Evolutionary conservation across 2,797 vertebrate genomes (phyloP), one percentile per base, ranked within the genome.

Genomic region (Pseudochromis fuscus): DNA sequence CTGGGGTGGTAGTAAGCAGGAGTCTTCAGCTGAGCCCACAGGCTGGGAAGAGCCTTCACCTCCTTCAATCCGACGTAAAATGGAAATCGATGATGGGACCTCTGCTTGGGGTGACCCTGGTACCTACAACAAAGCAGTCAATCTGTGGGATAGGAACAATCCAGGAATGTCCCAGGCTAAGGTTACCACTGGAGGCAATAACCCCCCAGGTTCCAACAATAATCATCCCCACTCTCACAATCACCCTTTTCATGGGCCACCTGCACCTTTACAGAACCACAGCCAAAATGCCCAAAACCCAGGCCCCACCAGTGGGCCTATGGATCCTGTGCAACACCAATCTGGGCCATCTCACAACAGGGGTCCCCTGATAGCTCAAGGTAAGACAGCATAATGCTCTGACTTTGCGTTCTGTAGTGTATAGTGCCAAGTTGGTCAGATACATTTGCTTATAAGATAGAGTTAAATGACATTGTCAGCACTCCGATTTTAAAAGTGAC

Each of bases 31-130:
- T 88, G 87, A 97, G 50, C 86, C 96, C 5, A 94, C 95, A 0
- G 96, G 97, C 72, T 99, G 98, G 98, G 96, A 98, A 90, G 97
- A 98, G 62, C 97, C 97, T 0, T 98, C 97, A 71, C 97, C 97
- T 0, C 96, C 98, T 63, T 98, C 98, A 49, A 95, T 98, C 59
- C 94, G 96, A 69, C 96, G 97, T 10, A 99, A 99, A 65, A 98
- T 98, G 95, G 97, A 98, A 91, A 98, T 99, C 25, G 98, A 99
- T 62, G 98, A 99, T 48, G 98, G 98, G 68, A 99, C 98, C 55
- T 95, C 97, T 7, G 97, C 97, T 74, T 99, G 98, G 98, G 98
- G 98, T 18, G 97, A 99, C 84, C 98, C 98, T 0, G 96, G 86
- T 89, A 87, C 95, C 69, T 96, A 97, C 91, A 99, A 94, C 87